Conservation (phyloP, 2,113 vertebrate genomes). For the Haemorhous mexicanus region DNA sequence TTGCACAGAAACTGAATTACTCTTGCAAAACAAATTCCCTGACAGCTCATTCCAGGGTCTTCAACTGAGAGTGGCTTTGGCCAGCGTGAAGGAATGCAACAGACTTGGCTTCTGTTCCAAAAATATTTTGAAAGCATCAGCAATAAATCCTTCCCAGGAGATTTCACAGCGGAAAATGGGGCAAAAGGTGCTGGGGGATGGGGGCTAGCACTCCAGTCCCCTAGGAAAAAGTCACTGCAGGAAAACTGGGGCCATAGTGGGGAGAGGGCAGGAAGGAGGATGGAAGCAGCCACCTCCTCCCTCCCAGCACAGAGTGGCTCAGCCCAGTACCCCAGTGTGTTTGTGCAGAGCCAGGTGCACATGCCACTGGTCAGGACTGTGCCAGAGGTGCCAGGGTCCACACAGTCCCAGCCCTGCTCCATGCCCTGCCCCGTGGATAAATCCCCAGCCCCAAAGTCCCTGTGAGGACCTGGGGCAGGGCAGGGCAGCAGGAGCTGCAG, state of each 20-base stretch:
- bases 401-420: fast-evolving
- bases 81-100: neutral
- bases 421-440: neutral
- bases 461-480: fast-evolving
- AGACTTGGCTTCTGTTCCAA: neutral
- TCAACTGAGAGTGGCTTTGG: neutral
- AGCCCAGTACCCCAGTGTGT: neutral
- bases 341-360: neutral
- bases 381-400: neutral
- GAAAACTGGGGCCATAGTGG: neutral
- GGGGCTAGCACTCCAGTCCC: neutral
- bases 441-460: neutral
- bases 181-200: slow-evolving; percentile 7
- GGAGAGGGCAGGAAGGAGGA: neutral
- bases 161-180: neutral
- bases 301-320: neutral
- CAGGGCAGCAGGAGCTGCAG: neutral
- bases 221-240: neutral
- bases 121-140: slow-evolving; percentile 9
- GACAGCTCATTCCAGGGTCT: neutral
- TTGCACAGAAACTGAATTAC: neutral
- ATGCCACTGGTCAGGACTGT: neutral
- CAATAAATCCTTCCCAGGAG: neutral
- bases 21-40: neutral
- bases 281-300: neutral